Evolutionary conservation across 2,113 vertebrate species (phyloP).

Genomic region (Carollia perspicillata): DNA sequence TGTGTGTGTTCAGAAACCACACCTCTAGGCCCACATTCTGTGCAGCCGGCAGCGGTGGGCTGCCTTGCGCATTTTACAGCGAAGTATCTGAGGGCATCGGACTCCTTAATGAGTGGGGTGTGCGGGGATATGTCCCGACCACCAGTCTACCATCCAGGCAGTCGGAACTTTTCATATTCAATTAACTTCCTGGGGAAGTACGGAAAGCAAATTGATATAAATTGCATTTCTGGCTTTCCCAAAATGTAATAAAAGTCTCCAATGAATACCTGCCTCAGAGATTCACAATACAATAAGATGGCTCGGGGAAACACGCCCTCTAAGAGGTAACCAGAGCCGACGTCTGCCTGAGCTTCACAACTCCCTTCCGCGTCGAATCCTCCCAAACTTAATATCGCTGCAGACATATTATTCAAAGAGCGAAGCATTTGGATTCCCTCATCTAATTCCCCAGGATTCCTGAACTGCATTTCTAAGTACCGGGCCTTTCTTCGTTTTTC

Average conservation of each 20-base stretch:
- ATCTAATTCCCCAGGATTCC: background rate
- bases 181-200: conserved; percentile 42
- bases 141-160: background rate
- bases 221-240: conserved; percentile 49
- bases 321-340: conserved; percentile 6
- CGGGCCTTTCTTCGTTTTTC: background rate
- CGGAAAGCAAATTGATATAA: conserved; percentile 54
- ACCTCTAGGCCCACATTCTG: background rate
- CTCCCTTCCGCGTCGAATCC: conserved; percentile 12
- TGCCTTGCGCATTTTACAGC: background rate
- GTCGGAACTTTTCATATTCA: conserved; percentile 38
- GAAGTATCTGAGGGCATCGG: background rate
- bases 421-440: background rate
- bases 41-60: background rate
- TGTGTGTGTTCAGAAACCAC: background rate
- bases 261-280: conserved; percentile 39
- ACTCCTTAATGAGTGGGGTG: background rate
- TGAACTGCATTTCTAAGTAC: background rate
- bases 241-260: conserved; percentile 53
- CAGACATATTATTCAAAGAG: conserved; percentile 40
- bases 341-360: background rate
- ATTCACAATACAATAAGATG: background rate
- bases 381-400: conserved; percentile 32
- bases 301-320: background rate
- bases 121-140: background rate